Evolutionary conservation across 2,888 invertebrate genomes (phyloP).

Genomic region (Scaptomyza flava): DNA sequence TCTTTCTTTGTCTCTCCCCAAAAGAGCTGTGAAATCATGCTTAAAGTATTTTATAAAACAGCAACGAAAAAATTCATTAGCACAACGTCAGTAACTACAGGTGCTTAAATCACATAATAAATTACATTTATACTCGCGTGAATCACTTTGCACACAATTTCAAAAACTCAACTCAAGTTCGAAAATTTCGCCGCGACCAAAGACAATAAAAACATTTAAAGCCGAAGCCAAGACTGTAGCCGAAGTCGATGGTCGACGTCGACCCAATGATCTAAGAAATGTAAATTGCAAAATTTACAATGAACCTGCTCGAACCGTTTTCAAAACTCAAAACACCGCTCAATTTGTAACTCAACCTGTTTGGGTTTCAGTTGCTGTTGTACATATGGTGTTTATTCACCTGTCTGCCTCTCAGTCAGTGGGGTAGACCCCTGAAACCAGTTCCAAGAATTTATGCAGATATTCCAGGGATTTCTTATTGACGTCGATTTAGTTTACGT

Average conservation of each 20-base stretch:
- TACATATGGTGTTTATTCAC: neutral
- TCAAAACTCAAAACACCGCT: slow-evolving; percentile 40
- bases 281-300: slow-evolving; percentile 53
- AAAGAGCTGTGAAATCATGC: slow-evolving; percentile 59
- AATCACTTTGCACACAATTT: slow-evolving; percentile 52
- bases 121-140: slow-evolving; percentile 61
- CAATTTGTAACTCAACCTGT: slow-evolving; percentile 70
- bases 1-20: slow-evolving; percentile 20
- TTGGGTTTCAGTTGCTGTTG: slow-evolving; percentile 15
- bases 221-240: slow-evolving; percentile 10
- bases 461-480: slow-evolving; percentile 57
- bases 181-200: slow-evolving; percentile 47
- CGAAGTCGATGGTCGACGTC: slow-evolving; percentile 20
- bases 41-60: slow-evolving; percentile 64
- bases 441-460: slow-evolving; percentile 63
- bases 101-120: slow-evolving; percentile 68
- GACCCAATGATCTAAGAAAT: slow-evolving; percentile 68
- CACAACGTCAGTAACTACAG: slow-evolving; percentile 46
- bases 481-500: slow-evolving; percentile 54
- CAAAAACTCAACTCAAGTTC: slow-evolving; percentile 43
- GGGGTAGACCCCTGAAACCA: slow-evolving; percentile 54
- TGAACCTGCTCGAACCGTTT: slow-evolving; percentile 31
- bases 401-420: slow-evolving; percentile 26
- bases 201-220: slow-evolving; percentile 28
- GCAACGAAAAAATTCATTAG: slow-evolving; percentile 41